Base-by-base conservation (phyloP, 2,888 invertebrate species). In the Chesias legatella region DNA sequence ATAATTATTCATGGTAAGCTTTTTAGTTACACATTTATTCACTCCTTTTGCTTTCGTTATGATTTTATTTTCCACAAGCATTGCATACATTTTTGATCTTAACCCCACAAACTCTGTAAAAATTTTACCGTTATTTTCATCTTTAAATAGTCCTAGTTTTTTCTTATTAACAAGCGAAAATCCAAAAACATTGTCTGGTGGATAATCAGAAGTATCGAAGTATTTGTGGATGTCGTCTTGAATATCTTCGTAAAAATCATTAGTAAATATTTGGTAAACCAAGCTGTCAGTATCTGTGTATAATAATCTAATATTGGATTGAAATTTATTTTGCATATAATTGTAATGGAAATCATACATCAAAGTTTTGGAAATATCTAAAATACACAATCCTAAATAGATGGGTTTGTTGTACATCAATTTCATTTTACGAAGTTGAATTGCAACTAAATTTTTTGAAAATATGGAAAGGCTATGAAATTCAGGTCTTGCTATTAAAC, bases 391-490 rank as follows among this genome's bases (percentile, higher is more conserved):
- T 4, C 50, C 43, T 8, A 36, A 31, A 39, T 46, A 43, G n/a
- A 45, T 44, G 2, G 47, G 44, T 37, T 45, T 47, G 10, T 51
- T 30, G 22, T 44, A 48, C 1, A 41, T 6, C 5, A 48, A n/a
- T 24, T 37, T 43, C 10, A 37, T 33, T 38, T 44, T 47, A 3
- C 35, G 26, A 26, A 51, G 29, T 9, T 51, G 48, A 1, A 48
- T 24, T 6, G 48, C 40, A 0, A 45, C 43, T 24, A 48, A 22
- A 26, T 45, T 31, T 34, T 48, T 35, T 1, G 39, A 39, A 37
- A 51, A 48, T 20, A 51, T 39, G 20, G 53, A 58, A 3, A 55
- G 17, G 41, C 57, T 66, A 21, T 70, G 61, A 52, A 73, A 76
- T 48, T 72, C 63, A 0, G 67, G 58, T 30, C 35, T 33, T 9